These are phyloP conservation scores for Cynoglossus semilaevis DNA, from an alignment of 2,113 vertebrate genomes.

Conservation along the genomic window DNA sequence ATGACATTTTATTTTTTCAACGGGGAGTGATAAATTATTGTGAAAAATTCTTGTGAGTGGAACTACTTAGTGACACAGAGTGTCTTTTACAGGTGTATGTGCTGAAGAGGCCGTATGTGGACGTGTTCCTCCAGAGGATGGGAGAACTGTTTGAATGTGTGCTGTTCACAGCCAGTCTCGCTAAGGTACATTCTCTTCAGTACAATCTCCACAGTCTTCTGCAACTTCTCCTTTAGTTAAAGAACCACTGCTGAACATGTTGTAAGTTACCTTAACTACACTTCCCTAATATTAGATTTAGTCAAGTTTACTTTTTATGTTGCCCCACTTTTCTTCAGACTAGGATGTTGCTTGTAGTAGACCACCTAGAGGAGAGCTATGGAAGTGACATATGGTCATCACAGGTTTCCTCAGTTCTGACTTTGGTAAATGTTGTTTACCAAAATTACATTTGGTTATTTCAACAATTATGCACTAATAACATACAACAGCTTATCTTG, in stretches of 20 bases:
- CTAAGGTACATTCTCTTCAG: constrained; percentile 78
- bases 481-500: too few species aligned
- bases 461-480: too few species aligned
- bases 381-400: too few species aligned
- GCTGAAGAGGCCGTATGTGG: constrained; percentile 88
- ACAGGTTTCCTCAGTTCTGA: too few species aligned
- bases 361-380: too few species aligned
- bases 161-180: constrained; percentile 88
- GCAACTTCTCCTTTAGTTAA: too few species aligned
- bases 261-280: too few species aligned
- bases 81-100: constrained; percentile 83
- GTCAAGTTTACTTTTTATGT: constrained; percentile 12
- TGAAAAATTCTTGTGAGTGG: rapidly evolving
- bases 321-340: not conserved
- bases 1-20: not conserved
- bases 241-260: too few species aligned
- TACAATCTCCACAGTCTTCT: not conserved
- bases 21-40: not conserved
- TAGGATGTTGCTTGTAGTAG: too few species aligned
- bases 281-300: too few species aligned
- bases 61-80: not conserved
- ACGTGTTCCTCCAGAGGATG: constrained; percentile 87
- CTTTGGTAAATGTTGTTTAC: too few species aligned
- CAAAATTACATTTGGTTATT: too few species aligned
- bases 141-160: constrained; percentile 90